These are phyloP conservation scores for Melanotaenia pygmaea DNA, from an alignment of 2,797 vertebrate genomes.

Conservation along the genomic window DNA sequence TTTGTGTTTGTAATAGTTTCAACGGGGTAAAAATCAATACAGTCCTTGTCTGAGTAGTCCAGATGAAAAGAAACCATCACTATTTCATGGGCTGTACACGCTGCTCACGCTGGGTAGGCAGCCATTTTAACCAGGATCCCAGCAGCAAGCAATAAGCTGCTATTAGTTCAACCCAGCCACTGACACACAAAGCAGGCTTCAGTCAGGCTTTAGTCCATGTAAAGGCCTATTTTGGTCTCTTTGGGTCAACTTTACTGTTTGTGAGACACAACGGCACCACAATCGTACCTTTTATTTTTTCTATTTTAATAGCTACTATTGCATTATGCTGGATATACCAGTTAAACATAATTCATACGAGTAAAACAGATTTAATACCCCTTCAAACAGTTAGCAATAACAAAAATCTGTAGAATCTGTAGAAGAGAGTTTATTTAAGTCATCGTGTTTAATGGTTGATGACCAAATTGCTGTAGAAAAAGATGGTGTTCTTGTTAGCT, in stretches of 20 bases:
- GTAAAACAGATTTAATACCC: no score
- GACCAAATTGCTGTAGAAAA: no score
- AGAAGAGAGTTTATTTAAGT: no score
- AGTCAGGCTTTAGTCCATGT: neutral
- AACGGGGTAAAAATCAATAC: constrained; percentile 52
- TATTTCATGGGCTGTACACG: constrained; percentile 16
- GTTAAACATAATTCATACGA: no score
- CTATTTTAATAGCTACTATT: neutral
- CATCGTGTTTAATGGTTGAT: no score
- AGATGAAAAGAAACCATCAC: constrained; percentile 50
- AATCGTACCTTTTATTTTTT: neutral
- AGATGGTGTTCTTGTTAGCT: no score
- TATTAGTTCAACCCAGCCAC: constrained; percentile 9
- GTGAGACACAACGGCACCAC: neutral
- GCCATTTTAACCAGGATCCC: constrained; percentile 55
- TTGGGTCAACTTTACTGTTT: neutral
- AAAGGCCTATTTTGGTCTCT: constrained; percentile 18
- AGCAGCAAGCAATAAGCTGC: constrained; percentile 12
- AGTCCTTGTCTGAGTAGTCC: constrained; percentile 24
- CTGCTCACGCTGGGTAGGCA: constrained; percentile 15
- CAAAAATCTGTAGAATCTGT: no score
- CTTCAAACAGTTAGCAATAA: no score
- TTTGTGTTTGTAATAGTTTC: constrained; percentile 52
- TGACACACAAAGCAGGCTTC: constrained; percentile 17
- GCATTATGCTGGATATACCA: no score